These are phyloP conservation scores for Pao palembangensis DNA, from an alignment of 2,113 vertebrate genomes.

Conservation along the genomic window DNA sequence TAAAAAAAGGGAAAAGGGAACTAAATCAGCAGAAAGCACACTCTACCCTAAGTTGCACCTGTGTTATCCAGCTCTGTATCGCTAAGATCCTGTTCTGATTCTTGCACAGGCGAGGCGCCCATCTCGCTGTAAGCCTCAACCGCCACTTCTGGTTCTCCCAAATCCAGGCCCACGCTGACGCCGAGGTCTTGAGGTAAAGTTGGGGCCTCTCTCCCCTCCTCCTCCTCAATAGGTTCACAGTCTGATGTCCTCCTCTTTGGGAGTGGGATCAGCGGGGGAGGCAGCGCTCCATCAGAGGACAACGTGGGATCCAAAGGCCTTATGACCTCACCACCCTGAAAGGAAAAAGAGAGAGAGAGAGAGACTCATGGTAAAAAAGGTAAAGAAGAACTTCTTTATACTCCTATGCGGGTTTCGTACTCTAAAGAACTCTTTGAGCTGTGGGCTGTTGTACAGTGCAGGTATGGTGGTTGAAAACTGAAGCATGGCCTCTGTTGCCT, in stretches of 20 bases:
- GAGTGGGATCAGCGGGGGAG: slow-evolving; percentile 83
- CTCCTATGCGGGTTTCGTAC: slow-evolving; percentile 50
- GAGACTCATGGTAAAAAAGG: neutral
- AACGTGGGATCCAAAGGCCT: slow-evolving; percentile 65
- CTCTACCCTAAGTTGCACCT: slow-evolving; percentile 24
- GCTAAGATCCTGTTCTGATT: slow-evolving; percentile 29
- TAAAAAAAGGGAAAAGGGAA: neutral
- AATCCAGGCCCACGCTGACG: slow-evolving; percentile 68
- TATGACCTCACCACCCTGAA: slow-evolving; percentile 79
- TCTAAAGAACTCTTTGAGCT: slow-evolving; percentile 89
- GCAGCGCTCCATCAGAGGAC: slow-evolving; percentile 61
- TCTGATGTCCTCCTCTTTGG: slow-evolving; percentile 64
- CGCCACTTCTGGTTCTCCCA: slow-evolving; percentile 67
- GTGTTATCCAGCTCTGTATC: slow-evolving; percentile 46
- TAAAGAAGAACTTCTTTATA: neutral
- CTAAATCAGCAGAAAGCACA: neutral
- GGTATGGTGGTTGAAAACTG: slow-evolving; percentile 81
- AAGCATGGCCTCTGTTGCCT: slow-evolving; percentile 81
- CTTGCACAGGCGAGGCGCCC: slow-evolving; percentile 49
- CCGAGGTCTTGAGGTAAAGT: slow-evolving; percentile 74
- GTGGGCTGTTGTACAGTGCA: slow-evolving; percentile 88
- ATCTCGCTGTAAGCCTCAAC: slow-evolving; percentile 74
- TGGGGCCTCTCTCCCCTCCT: slow-evolving; percentile 69
- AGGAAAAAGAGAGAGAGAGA: neutral
- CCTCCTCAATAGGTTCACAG: slow-evolving; percentile 70